Conservation (phyloP, 92 coral and sea anemone genomes). For the Phenganax marumi region DNA sequence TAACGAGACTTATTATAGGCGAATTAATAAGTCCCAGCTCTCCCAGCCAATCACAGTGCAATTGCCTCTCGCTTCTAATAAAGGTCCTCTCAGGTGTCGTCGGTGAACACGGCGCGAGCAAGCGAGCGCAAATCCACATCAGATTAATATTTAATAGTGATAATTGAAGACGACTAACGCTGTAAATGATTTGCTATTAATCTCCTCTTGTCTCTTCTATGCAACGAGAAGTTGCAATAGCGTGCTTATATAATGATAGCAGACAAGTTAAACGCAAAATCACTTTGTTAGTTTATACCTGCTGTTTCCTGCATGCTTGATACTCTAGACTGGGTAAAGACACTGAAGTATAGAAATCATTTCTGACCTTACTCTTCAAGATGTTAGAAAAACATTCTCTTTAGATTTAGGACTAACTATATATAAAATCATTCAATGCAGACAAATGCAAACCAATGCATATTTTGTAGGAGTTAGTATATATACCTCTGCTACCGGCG, state of each 20-base stretch:
- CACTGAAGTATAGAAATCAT: no score
- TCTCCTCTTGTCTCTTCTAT: conserved; percentile 58
- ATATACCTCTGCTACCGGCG: no score
- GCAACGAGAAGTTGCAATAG: neutral
- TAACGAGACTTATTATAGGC: conserved; percentile 87
- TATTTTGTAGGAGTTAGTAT: no score
- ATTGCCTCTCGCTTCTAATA: conserved; percentile 95
- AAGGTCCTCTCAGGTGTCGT: conserved; percentile 99
- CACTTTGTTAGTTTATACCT: conserved; percentile 6
- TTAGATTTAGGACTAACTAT: no score
- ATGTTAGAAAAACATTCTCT: no score
- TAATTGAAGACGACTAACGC: conserved; percentile 99
- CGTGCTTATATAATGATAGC: neutral
- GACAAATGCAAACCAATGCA: no score
- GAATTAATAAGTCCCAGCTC: conserved; percentile 93
- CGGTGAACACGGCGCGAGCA: conserved; percentile 54
- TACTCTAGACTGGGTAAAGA: neutral
- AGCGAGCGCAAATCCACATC: conserved; percentile 99
- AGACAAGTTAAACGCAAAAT: conserved; percentile 1
- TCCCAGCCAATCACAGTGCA: conserved; percentile 84
- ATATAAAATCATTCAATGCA: no score
- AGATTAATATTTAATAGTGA: conserved; percentile 99
- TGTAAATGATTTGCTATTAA: conserved; percentile 92
- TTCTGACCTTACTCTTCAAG: no score
- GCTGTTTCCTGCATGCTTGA: neutral